Percentiles rank a stretch among this genome's conserved stretches.
Conservation (phyloP, 2,113 vertebrate species). For the Corydoras maculifer region DNA sequence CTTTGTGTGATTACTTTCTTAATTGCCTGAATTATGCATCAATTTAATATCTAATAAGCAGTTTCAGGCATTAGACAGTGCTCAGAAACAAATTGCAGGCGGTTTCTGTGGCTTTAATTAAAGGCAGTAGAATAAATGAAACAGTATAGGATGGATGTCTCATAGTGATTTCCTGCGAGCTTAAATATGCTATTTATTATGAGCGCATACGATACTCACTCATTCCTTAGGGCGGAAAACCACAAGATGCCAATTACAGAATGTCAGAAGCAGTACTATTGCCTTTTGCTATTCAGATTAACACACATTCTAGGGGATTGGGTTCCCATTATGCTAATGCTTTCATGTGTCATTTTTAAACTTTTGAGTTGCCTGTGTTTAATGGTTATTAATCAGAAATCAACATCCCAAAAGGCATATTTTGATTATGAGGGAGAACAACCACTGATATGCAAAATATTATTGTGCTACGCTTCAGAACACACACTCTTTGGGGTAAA, state of each 20-base stretch:
- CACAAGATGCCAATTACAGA: slow-evolving; percentile 76
- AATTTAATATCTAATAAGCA: slow-evolving; percentile 99
- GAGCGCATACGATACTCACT: slow-evolving; percentile 90
- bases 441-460: slow-evolving; percentile 35
- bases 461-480: slow-evolving; percentile 31
- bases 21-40: slow-evolving; percentile 99
- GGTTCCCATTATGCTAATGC: slow-evolving; percentile 73
- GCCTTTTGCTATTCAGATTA: slow-evolving; percentile 66
- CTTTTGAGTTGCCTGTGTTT: slow-evolving; percentile 59
- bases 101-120: slow-evolving; percentile 98
- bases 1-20: slow-evolving; percentile 99
- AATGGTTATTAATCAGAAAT: slow-evolving; percentile 49
- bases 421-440: slow-evolving; percentile 43
- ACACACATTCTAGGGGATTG: slow-evolving; percentile 70
- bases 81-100: slow-evolving; percentile 98
- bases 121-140: slow-evolving; percentile 99
- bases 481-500: slow-evolving; percentile 37
- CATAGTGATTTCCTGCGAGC: slow-evolving; percentile 96
- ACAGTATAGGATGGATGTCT: slow-evolving; percentile 94
- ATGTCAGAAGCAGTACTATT: slow-evolving; percentile 66
- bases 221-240: slow-evolving; percentile 92
- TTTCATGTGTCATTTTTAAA: slow-evolving; percentile 62
- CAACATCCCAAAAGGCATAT: slow-evolving; percentile 61
- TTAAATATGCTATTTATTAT: slow-evolving; percentile 99
- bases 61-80: slow-evolving; percentile 99